Evolutionary conservation across 2,888 invertebrate genomes (phyloP).

Genomic region (Listrodromus nycthemerus): DNA sequence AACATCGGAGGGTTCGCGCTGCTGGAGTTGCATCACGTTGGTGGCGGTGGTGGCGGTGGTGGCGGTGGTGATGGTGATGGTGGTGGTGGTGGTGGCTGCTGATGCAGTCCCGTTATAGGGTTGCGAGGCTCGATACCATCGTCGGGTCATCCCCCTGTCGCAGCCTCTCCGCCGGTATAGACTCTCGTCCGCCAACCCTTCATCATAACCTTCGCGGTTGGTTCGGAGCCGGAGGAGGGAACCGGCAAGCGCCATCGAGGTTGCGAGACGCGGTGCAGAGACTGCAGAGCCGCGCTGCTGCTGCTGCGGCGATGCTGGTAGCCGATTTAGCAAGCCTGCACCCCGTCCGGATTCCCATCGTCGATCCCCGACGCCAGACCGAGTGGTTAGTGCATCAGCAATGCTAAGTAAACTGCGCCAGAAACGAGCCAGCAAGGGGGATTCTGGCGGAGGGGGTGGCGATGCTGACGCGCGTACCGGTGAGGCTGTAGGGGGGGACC

Average conservation of each 20-base stretch:
- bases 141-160: slow-evolving; percentile 44
- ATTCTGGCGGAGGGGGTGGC: slow-evolving; percentile 20
- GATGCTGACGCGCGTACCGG: slow-evolving; percentile 37
- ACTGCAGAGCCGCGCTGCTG: too few species aligned
- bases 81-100: slow-evolving; percentile 53
- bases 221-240: slow-evolving; percentile 65
- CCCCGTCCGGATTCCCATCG: slow-evolving; percentile 21
- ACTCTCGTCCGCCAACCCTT: slow-evolving; percentile 56
- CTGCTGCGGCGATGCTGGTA: slow-evolving; percentile 44
- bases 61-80: slow-evolving; percentile 19
- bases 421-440: slow-evolving; percentile 67
- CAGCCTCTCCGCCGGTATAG: slow-evolving; percentile 38
- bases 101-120: slow-evolving; percentile 53
- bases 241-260: slow-evolving; percentile 45
- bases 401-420: slow-evolving; percentile 82
- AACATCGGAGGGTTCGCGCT: slow-evolving; percentile 66
- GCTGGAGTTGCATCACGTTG: not conserved
- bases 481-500: slow-evolving; percentile 11
- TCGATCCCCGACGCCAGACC: slow-evolving; percentile 39
- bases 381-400: slow-evolving; percentile 81
- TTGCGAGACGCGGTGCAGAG: slow-evolving; percentile 11
- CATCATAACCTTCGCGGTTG: slow-evolving; percentile 72
- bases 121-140: slow-evolving; percentile 46
- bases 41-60: slow-evolving; percentile 40
- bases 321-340: slow-evolving; percentile 7